phyloP scores from a whole-genome alignment of 2,888 invertebrate genomes.

The Coelinius sp. region DNA sequence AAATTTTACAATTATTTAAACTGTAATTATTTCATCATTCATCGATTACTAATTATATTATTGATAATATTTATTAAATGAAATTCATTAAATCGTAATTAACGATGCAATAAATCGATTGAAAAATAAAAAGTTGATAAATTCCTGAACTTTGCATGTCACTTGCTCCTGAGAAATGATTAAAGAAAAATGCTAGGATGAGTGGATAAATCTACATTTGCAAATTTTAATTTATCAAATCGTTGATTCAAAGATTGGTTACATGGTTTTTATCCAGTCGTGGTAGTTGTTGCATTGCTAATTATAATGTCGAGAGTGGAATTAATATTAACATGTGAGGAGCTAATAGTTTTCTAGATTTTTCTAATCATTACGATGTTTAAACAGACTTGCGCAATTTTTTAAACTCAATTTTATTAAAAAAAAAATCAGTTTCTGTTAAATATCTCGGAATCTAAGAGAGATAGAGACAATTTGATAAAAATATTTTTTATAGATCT shows the following conservation, averaged over 20 bases:
- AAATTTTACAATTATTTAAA: too few species aligned
- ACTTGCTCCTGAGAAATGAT: not conserved
- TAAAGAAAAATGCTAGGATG: not conserved
- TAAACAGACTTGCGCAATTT: too few species aligned
- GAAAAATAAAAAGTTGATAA: not conserved
- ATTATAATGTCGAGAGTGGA: not conserved
- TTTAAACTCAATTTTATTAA: too few species aligned
- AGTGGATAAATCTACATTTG: not conserved
- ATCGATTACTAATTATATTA: not conserved
- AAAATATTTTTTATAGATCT: too few species aligned
- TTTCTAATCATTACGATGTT: not conserved
- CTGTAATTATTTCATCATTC: not conserved
- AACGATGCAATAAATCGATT: not conserved
- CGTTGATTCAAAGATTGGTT: not conserved
- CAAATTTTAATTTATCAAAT: not conserved
- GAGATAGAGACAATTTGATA: too few species aligned
- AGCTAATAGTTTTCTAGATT: not conserved
- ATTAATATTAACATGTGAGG: too few species aligned
- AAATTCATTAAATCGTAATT: not conserved
- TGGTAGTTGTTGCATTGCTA: not conserved
- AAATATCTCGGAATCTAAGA: too few species aligned
- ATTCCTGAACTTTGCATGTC: not conserved
- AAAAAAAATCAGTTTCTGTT: too few species aligned
- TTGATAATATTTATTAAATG: not conserved
- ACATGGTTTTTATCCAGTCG: not conserved